A percentile compares a stretch with the other conserved stretches of the same genome.
These are phyloP conservation scores for Dicrostonyx torquatus DNA, from an alignment of 2,797 vertebrate genomes.

Conservation along the genomic window DNA sequence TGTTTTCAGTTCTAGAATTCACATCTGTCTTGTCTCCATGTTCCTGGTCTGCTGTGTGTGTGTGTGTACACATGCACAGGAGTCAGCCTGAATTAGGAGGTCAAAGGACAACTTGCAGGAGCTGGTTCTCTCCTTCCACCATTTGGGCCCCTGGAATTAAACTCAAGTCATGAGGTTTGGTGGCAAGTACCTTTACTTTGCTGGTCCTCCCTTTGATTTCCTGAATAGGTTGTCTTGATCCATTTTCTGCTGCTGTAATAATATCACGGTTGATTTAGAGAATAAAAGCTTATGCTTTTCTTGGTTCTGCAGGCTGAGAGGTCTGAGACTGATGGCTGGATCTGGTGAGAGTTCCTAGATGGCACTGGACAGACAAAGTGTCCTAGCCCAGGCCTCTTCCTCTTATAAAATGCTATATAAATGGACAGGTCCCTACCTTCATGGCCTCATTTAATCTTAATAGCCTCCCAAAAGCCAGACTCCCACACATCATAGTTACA, in stretches of 20 bases:
- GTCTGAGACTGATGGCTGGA: not conserved
- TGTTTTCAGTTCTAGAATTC: not conserved
- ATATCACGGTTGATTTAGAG: not conserved
- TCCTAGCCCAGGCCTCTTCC: not conserved
- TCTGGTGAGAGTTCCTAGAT: not conserved
- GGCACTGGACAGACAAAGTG: not conserved
- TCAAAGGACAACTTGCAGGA: not conserved
- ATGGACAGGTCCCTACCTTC: not conserved
- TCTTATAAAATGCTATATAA: not conserved
- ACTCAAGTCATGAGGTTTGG: not conserved
- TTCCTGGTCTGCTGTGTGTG: not conserved
- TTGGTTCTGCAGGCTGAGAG: not conserved
- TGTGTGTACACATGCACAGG: not conserved
- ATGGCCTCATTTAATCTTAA: not conserved
- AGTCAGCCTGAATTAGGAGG: not conserved
- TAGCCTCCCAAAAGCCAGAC: not conserved
- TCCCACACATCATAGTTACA: not conserved
- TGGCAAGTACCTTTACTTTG: not conserved
- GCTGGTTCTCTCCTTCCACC: not conserved
- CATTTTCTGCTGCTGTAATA: not conserved
- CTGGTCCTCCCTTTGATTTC: not conserved
- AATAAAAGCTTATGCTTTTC: not conserved
- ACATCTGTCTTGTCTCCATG: not conserved
- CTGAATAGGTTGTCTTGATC: not conserved
- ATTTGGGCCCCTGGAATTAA: not conserved